A percentile compares a stretch with the other conserved stretches of the same genome.
phyloP scores from a whole-genome alignment of 2,888 invertebrate species.

The Marasmarcha lunaedactyla region DNA sequence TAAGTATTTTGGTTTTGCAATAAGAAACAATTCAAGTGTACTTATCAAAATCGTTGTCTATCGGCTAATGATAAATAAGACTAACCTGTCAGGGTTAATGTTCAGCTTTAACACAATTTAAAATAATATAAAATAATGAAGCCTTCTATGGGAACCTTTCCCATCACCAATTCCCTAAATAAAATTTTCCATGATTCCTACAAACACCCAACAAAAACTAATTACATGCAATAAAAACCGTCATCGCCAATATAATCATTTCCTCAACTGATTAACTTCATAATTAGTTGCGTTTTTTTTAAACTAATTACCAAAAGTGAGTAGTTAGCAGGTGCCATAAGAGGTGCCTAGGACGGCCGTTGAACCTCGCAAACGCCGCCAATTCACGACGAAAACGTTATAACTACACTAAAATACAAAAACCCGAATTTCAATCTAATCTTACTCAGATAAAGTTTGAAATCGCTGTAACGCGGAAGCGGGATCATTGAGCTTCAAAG shows the following conservation, averaged over 20 bases:
- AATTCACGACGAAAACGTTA: constrained; percentile 13
- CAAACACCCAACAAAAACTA: not conserved
- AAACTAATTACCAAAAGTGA: constrained; percentile 53
- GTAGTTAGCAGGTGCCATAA: constrained; percentile 31
- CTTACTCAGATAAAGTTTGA: constrained; percentile 26
- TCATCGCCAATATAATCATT: not conserved
- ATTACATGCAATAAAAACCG: not conserved
- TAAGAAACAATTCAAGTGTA: too few relatives aligned
- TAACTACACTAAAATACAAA: constrained; percentile 22
- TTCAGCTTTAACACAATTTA: too few relatives aligned
- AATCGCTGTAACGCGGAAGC: constrained; percentile 29
- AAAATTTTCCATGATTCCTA: too few relatives aligned
- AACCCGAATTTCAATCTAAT: constrained; percentile 21
- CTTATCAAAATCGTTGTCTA: too few relatives aligned
- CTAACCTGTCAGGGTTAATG: too few relatives aligned
- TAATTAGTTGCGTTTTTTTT: constrained; percentile 39
- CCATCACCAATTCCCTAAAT: too few relatives aligned
- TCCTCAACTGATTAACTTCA: not conserved
- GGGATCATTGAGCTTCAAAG: constrained; percentile 64
- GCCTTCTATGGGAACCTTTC: too few relatives aligned
- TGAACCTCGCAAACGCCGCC: constrained; percentile 41
- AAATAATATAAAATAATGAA: too few relatives aligned
- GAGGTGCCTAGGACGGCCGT: constrained; percentile 58
- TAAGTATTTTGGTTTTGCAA: too few relatives aligned
- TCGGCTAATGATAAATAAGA: too few relatives aligned